Evolutionary conservation across 2,888 invertebrate species (phyloP), one percentile per base, ranked within the genome.

Genomic region (Mongoloraphidia duomilia): DNA sequence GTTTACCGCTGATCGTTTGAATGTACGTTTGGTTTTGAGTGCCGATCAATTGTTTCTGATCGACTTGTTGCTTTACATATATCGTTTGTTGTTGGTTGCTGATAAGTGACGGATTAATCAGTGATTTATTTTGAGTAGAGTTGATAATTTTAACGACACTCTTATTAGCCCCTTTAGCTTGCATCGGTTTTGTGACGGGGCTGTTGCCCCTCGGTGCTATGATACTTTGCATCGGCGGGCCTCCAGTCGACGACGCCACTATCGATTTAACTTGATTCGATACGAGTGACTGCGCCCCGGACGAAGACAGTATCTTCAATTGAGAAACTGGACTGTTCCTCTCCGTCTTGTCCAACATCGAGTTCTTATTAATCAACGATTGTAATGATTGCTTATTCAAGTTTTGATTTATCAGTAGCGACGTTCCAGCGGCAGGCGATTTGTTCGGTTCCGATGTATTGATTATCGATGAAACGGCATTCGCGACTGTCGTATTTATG

Each of bases 101-200:
- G 12, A 61, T 47, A 44, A 63, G 60, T 3, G 68, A 66, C 1
- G 72, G 69, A 49, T 72, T 67, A 54, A 74, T 73, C 9, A 74
- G 63, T 1, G 71, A 67, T 55, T 71, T 65, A 47, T 66, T 66
- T 52, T 65, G 65, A 11, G 60, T 59, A 1, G 66, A 62, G 9
- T 67, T 63, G 44, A 69, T 58, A 37, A 69, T 67, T 60, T 67
- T 68, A 9, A 69, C 66, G 33, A 66, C 52, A 50, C 61, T 61
- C 54, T 66, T 67, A 13, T 56, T 51, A 34, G 55, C 41, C 41
- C 57, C 58, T 49, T 49, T 48, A 33, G 55, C 46, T 50, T 49
- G 43, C 6, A 56, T 53, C 17, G 58, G 56, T 46, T 56, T 65
- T 34, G 63, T 54, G 41, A 62, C 63, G 9, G 65, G 65, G 46